phyloP scores from a whole-genome alignment of 2,113 vertebrate species.

The Bolborhynchus lineola region DNA sequence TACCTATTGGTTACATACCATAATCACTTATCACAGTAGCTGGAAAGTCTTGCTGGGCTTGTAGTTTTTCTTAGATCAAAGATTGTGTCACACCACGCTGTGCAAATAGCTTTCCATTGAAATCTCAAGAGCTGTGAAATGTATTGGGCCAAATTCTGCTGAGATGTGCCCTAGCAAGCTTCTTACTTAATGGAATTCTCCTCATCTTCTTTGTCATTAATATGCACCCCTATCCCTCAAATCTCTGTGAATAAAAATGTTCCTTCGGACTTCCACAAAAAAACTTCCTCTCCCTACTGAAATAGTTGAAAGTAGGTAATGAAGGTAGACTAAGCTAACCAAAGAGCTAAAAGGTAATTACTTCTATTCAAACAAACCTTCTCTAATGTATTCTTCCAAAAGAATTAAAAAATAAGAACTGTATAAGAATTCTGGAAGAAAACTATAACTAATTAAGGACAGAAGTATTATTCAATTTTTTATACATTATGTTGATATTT shows the following conservation, averaged over 20 bases:
- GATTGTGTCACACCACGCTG: neutral
- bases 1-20: neutral
- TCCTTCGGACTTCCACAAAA: fast-evolving
- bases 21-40: neutral
- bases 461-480: neutral
- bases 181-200: neutral
- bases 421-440: neutral
- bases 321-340: neutral
- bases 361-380: neutral
- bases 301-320: neutral
- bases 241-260: neutral
- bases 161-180: neutral
- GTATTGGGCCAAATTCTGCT: neutral
- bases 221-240: neutral
- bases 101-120: neutral
- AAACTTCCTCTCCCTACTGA: fast-evolving
- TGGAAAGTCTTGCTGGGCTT: neutral
- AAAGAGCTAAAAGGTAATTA: neutral
- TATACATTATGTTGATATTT: neutral
- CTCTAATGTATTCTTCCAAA: neutral
- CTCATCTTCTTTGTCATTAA: neutral
- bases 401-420: neutral
- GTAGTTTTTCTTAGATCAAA: neutral
- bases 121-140: neutral
- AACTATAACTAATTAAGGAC: neutral